Evolutionary conservation across 1,140 invertebrate genomes (phyloP).

Genomic region (Drosophila truncata): DNA sequence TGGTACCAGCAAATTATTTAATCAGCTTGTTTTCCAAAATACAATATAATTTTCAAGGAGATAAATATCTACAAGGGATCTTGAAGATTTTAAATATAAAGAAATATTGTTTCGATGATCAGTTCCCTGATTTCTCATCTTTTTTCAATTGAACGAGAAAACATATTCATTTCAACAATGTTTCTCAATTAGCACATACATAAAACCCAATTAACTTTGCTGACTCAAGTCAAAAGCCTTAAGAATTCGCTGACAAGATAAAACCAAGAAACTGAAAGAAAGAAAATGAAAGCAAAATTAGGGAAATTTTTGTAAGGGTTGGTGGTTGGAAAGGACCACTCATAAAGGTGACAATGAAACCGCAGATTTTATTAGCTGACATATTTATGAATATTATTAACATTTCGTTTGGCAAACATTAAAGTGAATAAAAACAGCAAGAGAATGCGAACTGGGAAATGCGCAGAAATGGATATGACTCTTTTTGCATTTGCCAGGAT

Average conservation of each 20-base stretch:
- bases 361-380: conserved; percentile 73
- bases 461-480: conserved; percentile 48
- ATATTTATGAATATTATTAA: conserved; percentile 84
- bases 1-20: not conserved
- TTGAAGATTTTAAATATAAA: not conserved
- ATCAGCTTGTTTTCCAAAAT: not conserved
- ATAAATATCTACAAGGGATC: not conserved
- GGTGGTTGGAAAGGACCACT: not conserved
- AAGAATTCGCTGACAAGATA: not conserved
- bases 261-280: not conserved
- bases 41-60: not conserved
- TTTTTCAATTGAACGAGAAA: not conserved
- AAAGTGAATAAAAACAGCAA: conserved; percentile 18
- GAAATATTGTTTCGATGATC: not conserved
- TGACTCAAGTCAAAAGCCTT: conserved; percentile 20
- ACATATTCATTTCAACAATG: conserved; percentile 39
- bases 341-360: conserved; percentile 59
- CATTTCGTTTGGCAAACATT: conserved; percentile 71
- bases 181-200: conserved; percentile 62
- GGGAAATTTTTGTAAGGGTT: conserved; percentile 12
- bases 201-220: conserved; percentile 50
- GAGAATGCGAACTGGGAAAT: conserved; percentile 45
- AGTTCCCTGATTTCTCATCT: not conserved
- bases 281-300: conserved; percentile 7
- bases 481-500: conserved; percentile 44